Base-by-base conservation (phyloP, 2,888 invertebrate species). In the Brenthis hecate region DNA sequence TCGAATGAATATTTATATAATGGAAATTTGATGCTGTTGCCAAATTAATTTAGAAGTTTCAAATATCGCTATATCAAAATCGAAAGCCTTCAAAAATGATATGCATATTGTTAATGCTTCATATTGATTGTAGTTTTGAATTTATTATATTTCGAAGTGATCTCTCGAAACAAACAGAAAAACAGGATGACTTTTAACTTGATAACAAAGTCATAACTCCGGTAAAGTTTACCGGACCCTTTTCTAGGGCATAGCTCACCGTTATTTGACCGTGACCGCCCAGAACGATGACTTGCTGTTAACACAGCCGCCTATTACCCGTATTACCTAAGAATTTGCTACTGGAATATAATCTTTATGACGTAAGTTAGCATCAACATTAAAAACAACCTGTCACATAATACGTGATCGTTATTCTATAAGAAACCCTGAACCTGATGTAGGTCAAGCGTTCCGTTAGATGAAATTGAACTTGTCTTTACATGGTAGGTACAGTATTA, bases 191-290 rank as follows among this genome's bases (percentile, higher is more conserved):
- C 50, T 50, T 55, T 51, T 28, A 43, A 57, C 13, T 69, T 56
- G 53, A 63, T 55, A 66, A 68, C 62, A 56, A 67, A 73, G 64
- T 56, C 61, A 69, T 51, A 56, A 55, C 65, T 23, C 32, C 56
- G 48, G 76, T 77, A 79, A 79, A 76, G 79, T 77, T 78, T 78
- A 62, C 56, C 71, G 74, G 77, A 77, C 86, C 91, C 86, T 87
- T 86, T 84, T 82, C 84, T 90, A 85, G 91, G 89, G 85, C 91
- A 81, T 75, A 69, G 77, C 71, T 74, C 80, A 77, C 91, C 87
- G 91, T 91, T 91, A 91, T 62, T 76, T 81, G 91, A 78, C 91
- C 90, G 83, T 91, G 91, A 90, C 90, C 88, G 85, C 76, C 79
- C 77, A 81, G 79, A 74, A 77, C 83, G 81, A 84, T 86, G 86